phyloP scores from a whole-genome alignment of 2,888 invertebrate species.

The Drosophila gaucha region DNA sequence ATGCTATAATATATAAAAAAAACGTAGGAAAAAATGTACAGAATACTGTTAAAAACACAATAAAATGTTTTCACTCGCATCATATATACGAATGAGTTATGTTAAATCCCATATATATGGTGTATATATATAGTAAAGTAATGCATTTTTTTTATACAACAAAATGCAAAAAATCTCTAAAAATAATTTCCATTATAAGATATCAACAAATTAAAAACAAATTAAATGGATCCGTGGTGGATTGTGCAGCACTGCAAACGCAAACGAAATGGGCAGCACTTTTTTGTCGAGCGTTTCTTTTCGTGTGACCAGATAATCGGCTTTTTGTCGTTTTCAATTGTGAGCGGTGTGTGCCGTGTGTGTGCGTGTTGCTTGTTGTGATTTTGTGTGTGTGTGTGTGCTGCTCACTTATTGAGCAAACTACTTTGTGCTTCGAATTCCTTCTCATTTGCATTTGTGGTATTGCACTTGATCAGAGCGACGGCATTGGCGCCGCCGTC shows the following conservation, averaged over 20 bases:
- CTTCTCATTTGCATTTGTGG: slow-evolving; percentile 78
- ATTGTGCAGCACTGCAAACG: slow-evolving; percentile 66
- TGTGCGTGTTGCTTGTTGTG: no score
- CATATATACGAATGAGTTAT: slow-evolving; percentile 19
- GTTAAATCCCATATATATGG: slow-evolving; percentile 33
- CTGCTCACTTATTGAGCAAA: slow-evolving; percentile 65
- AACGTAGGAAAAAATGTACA: slow-evolving; percentile 59
- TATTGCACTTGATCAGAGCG: slow-evolving; percentile 73
- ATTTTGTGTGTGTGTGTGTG: slow-evolving; percentile 7
- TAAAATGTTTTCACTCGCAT: slow-evolving; percentile 28
- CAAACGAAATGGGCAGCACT: slow-evolving; percentile 73
- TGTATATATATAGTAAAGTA: slow-evolving; percentile 18
- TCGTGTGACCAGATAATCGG: slow-evolving; percentile 30
- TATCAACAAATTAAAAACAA: slow-evolving; percentile 48
- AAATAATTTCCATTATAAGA: slow-evolving; percentile 45
- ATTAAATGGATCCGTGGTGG: slow-evolving; percentile 39
- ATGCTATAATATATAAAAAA: slow-evolving; percentile 55
- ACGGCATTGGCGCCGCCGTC: slow-evolving; percentile 59
- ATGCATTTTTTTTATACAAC: slow-evolving; percentile 45
- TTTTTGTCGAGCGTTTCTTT: neutral
- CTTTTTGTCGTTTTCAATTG: neutral
- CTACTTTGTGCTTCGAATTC: slow-evolving; percentile 81
- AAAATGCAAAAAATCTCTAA: slow-evolving; percentile 53
- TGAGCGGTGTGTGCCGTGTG: slow-evolving; percentile 18
- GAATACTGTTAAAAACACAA: slow-evolving; percentile 65